A percentile compares a stretch with the other conserved stretches of the same genome.
phyloP scores from a whole-genome alignment of 2,113 vertebrate species.

The Oplegnathus fasciatus region DNA sequence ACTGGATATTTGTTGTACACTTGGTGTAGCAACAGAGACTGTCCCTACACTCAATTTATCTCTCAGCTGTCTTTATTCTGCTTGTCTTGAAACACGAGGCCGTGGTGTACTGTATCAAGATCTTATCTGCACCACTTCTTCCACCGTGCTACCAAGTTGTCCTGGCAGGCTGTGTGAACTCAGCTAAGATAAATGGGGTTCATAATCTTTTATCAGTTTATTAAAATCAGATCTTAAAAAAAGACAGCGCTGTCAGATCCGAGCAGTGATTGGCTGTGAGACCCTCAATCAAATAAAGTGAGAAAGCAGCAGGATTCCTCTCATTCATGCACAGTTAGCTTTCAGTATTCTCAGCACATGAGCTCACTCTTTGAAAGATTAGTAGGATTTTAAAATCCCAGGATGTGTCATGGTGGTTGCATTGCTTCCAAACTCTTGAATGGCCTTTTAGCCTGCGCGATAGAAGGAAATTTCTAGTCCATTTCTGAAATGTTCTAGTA shows the following conservation, averaged over 20 bases:
- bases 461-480: not conserved
- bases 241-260: not conserved
- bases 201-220: not conserved
- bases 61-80: not conserved
- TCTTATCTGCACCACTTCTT: not conserved
- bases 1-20: not conserved
- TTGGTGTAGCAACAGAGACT: not conserved
- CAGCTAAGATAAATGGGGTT: not conserved
- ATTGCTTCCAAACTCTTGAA: not conserved
- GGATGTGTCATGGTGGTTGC: not conserved
- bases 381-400: not conserved
- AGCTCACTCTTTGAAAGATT: not conserved
- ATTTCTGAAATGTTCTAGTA: not conserved
- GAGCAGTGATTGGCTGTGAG: not conserved
- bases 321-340: not conserved
- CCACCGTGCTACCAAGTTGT: not conserved
- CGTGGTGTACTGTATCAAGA: not conserved
- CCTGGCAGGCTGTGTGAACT: not conserved
- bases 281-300: not conserved
- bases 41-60: not conserved
- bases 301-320: not conserved
- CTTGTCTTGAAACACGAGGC: conserved; percentile 2
- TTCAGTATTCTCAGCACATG: not conserved
- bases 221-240: not conserved
- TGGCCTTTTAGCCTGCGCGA: not conserved